These are phyloP conservation scores for Cynaeus angustus DNA, from an alignment of 2,888 invertebrate species.

Conservation along the genomic window DNA sequence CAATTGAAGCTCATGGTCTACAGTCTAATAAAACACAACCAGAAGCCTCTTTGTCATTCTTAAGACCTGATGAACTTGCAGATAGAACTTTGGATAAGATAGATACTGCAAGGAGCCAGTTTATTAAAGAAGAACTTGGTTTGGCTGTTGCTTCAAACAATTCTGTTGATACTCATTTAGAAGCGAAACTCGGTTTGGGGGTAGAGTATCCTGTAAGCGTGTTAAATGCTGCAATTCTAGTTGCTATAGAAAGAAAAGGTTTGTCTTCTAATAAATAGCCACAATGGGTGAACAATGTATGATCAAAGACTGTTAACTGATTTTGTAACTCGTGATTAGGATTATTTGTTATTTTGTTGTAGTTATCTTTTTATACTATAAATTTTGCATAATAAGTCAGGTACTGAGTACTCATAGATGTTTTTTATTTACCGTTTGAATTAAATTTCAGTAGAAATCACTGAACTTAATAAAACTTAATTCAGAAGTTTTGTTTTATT, in stretches of 20 bases:
- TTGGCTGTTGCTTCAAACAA: slow-evolving; percentile 41
- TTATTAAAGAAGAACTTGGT: slow-evolving; percentile 54
- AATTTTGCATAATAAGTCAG: slow-evolving; percentile 10
- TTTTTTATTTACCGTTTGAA: not conserved
- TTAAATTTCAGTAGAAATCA: not conserved
- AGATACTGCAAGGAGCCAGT: slow-evolving; percentile 62
- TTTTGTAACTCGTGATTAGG: slow-evolving; percentile 9
- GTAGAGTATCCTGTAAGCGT: slow-evolving; percentile 74
- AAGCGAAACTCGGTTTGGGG: slow-evolving; percentile 47
- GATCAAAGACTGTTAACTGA: slow-evolving; percentile 35
- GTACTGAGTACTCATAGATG: not conserved
- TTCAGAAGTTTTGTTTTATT: slow-evolving; percentile 1
- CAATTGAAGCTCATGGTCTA: slow-evolving; percentile 82
- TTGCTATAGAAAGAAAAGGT: slow-evolving; percentile 84
- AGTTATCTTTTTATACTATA: slow-evolving; percentile 20
- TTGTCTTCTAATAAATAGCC: slow-evolving; percentile 70
- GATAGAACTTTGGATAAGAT: slow-evolving; percentile 62
- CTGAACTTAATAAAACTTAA: not conserved
- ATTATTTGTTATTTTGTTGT: slow-evolving; percentile 16
- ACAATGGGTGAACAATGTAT: not conserved
- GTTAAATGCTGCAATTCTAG: slow-evolving; percentile 82
- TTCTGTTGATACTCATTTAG: slow-evolving; percentile 9
- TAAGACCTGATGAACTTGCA: slow-evolving; percentile 51
- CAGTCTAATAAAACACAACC: slow-evolving; percentile 66
- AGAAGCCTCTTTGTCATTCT: slow-evolving; percentile 46